A percentile compares a stretch with the other conserved stretches of the same genome.
These are phyloP conservation scores for Dreissena rostriformis DNA, from an alignment of 1,140 invertebrate genomes.

Conservation along the genomic window DNA sequence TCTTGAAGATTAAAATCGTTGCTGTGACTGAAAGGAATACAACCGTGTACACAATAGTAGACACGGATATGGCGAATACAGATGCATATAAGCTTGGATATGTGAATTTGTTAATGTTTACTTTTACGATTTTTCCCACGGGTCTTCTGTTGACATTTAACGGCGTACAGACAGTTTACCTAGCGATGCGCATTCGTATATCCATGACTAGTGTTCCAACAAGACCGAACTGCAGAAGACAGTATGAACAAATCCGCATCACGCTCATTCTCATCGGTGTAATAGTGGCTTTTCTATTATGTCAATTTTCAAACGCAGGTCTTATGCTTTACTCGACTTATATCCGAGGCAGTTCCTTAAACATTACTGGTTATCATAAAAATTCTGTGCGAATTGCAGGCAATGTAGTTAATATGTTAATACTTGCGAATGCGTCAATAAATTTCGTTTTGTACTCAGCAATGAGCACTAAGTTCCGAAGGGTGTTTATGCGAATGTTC, in stretches of 20 bases:
- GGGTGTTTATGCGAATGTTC: conserved; percentile 87
- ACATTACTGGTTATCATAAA: background rate
- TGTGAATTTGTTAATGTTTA: conserved; percentile 85
- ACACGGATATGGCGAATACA: conserved; percentile 77
- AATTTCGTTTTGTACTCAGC: conserved; percentile 91
- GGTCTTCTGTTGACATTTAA: conserved; percentile 87
- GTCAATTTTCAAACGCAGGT: conserved; percentile 86
- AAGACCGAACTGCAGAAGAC: conserved; percentile 39
- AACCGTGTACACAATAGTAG: background rate
- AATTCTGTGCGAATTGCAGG: conserved; percentile 83
- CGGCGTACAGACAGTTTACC: conserved; percentile 85
- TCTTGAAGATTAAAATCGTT: conserved; percentile 62
- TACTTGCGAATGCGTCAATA: conserved; percentile 86
- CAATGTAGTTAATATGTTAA: conserved; percentile 88
- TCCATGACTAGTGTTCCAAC: conserved; percentile 80
- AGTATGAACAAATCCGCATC: conserved; percentile 81
- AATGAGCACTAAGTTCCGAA: conserved; percentile 89
- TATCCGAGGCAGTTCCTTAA: background rate
- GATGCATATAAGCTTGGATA: conserved; percentile 85
- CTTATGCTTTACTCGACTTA: conserved; percentile 60
- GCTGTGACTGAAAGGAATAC: conserved; percentile 12
- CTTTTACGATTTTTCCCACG: conserved; percentile 87
- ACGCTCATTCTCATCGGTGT: conserved; percentile 89
- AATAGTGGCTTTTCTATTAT: conserved; percentile 88
- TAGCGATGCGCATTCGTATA: conserved; percentile 82